Evolutionary conservation across 2,888 invertebrate species (phyloP).

Genomic region (Drosophila birchii): DNA sequence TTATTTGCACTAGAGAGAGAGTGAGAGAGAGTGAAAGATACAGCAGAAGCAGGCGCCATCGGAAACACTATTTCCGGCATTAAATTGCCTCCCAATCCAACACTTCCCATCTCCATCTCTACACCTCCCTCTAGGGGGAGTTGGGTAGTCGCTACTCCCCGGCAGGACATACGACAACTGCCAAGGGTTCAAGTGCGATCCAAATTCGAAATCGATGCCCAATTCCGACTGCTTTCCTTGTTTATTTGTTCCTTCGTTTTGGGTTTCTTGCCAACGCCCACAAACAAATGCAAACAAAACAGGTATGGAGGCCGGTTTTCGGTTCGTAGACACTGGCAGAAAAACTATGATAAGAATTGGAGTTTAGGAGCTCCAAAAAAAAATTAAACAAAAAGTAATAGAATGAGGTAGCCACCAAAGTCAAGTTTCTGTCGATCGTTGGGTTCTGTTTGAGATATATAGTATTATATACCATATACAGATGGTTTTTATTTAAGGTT

Average conservation of each 20-base stretch:
- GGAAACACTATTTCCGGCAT: constrained; percentile 73
- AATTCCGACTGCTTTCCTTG: constrained; percentile 3
- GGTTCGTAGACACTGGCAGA: background rate
- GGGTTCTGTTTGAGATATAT: background rate
- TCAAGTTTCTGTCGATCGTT: background rate
- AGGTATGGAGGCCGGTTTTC: constrained; percentile 1
- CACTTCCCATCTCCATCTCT: no score
- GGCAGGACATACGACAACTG: constrained; percentile 17
- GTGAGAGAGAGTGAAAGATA: background rate
- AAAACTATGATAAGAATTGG: no score
- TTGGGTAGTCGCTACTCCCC: background rate
- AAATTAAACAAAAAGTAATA: no score
- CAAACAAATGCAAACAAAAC: constrained; percentile 14
- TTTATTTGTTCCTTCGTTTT: constrained; percentile 8
- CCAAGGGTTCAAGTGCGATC: constrained; percentile 16
- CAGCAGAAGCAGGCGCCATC: constrained; percentile 39
- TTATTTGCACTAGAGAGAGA: constrained; percentile 54
- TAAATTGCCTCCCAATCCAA: constrained; percentile 54
- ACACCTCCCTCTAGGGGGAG: background rate
- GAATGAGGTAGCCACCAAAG: background rate
- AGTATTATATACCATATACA: no score
- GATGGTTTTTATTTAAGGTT: background rate
- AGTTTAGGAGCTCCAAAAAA: background rate
- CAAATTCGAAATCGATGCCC: constrained; percentile 4
- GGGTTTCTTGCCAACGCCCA: background rate